These are phyloP conservation scores for Philereme transversata DNA, from an alignment of 2,888 invertebrate genomes.

Conservation along the genomic window DNA sequence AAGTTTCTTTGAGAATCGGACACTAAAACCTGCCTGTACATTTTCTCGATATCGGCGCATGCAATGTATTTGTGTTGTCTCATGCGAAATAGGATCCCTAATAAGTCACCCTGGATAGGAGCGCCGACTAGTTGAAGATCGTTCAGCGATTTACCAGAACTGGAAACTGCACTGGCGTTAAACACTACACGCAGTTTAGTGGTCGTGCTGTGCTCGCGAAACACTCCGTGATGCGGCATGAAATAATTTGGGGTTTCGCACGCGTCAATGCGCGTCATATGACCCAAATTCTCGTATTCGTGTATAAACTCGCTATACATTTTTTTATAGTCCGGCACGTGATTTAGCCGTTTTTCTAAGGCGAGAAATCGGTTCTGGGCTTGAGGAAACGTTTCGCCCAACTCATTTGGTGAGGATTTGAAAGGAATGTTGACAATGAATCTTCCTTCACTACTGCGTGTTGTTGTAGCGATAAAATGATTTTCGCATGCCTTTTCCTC, in stretches of 20 bases:
- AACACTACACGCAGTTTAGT: slow-evolving; percentile 37
- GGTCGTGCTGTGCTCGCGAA: slow-evolving; percentile 30
- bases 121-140: slow-evolving; percentile 42
- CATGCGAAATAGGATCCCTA: slow-evolving; percentile 43
- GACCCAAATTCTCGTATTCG: slow-evolving; percentile 31
- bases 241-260: slow-evolving; percentile 21
- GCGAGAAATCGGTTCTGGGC: slow-evolving; percentile 5
- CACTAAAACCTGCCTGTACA: slow-evolving; percentile 46
- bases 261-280: slow-evolving; percentile 31
- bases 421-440: slow-evolving; percentile 25
- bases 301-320: slow-evolving; percentile 31
- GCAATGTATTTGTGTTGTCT: slow-evolving; percentile 40
- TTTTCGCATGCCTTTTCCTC: slow-evolving; percentile 5
- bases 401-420: slow-evolving; percentile 20
- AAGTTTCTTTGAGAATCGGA: slow-evolving; percentile 40
- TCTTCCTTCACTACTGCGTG: slow-evolving; percentile 21
- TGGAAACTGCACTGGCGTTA: slow-evolving; percentile 31
- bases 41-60: slow-evolving; percentile 45
- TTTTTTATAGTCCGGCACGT: slow-evolving; percentile 3
- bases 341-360: slow-evolving; percentile 5
- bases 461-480: slow-evolving; percentile 12
- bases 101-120: slow-evolving; percentile 40
- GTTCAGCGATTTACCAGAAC: slow-evolving; percentile 34
- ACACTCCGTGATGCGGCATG: slow-evolving; percentile 39
- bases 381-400: slow-evolving; percentile 3